Evolutionary conservation across 2,888 invertebrate genomes (phyloP).

Genomic region (Thecophora atra): DNA sequence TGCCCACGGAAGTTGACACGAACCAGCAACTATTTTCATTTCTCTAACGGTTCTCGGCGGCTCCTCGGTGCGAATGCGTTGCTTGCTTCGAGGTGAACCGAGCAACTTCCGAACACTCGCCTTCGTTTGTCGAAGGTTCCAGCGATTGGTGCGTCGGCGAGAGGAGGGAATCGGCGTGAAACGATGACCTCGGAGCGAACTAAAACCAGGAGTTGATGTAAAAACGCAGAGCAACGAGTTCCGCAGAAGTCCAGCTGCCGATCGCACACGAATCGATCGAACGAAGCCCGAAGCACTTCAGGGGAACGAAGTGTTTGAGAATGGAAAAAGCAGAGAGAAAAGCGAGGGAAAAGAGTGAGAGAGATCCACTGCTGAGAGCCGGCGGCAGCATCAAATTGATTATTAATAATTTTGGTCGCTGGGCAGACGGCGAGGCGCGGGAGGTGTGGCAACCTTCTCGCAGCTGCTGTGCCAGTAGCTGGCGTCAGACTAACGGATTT

Average conservation of each 20-base stretch:
- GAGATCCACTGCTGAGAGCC: no score
- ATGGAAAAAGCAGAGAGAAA: not conserved
- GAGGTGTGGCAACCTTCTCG: not conserved
- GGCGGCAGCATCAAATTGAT: conserved; percentile 11
- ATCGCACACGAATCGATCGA: not conserved
- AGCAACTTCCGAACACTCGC: no score
- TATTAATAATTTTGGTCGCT: not conserved
- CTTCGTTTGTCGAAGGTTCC: no score
- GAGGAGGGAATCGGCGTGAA: no score
- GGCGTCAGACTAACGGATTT: no score
- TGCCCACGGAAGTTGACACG: conserved; percentile 31
- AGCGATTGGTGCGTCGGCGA: no score
- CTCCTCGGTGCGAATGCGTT: conserved; percentile 10
- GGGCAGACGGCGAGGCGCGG: conserved; percentile 1
- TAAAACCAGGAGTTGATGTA: no score
- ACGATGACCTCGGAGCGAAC: no score
- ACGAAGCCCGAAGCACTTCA: not conserved
- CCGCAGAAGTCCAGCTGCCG: conserved; percentile 10
- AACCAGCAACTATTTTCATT: conserved; percentile 34
- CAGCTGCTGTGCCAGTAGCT: not conserved
- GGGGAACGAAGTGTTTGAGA: not conserved
- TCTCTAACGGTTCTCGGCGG: conserved; percentile 36
- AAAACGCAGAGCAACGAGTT: not conserved
- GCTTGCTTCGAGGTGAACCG: not conserved
- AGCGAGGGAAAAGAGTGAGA: no score